Evolutionary conservation across 2,888 invertebrate genomes (phyloP).

Genomic region (Atethmia centrago): DNA sequence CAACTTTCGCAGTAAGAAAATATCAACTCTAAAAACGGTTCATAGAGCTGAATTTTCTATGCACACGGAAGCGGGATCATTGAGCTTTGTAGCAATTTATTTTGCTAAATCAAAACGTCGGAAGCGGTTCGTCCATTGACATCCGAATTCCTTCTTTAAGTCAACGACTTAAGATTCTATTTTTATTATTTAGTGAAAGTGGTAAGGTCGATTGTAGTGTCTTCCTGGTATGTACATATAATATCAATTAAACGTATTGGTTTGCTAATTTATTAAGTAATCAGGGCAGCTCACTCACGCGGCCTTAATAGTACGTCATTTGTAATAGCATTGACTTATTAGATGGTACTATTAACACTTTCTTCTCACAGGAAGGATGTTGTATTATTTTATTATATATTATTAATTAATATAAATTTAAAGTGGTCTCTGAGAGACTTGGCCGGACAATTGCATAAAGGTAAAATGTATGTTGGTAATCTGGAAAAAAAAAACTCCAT

Average conservation of each 20-base stretch:
- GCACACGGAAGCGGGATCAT: conserved; percentile 84
- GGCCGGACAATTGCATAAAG: not conserved
- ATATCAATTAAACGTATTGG: conserved; percentile 87
- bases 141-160: conserved; percentile 65
- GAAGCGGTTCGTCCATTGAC: conserved; percentile 64
- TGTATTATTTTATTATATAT: conserved; percentile 17
- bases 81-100: conserved; percentile 87
- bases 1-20: conserved; percentile 61
- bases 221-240: conserved; percentile 88
- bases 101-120: conserved; percentile 72
- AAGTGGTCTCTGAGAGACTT: not conserved
- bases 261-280: conserved; percentile 87
- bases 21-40: conserved; percentile 67
- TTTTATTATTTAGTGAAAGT: conserved; percentile 63
- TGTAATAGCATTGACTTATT: conserved; percentile 35
- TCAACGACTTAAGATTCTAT: conserved; percentile 42
- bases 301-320: conserved; percentile 33
- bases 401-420: conserved; percentile 4
- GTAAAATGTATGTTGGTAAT: not conserved
- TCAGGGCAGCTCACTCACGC: conserved; percentile 81
- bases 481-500: too few relatives aligned
- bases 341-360: conserved; percentile 44
- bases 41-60: conserved; percentile 68
- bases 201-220: conserved; percentile 80
- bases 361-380: conserved; percentile 32